These are phyloP conservation scores for Vicugna pacos DNA, from an alignment of 2,113 vertebrate species.

Conservation along the genomic window DNA sequence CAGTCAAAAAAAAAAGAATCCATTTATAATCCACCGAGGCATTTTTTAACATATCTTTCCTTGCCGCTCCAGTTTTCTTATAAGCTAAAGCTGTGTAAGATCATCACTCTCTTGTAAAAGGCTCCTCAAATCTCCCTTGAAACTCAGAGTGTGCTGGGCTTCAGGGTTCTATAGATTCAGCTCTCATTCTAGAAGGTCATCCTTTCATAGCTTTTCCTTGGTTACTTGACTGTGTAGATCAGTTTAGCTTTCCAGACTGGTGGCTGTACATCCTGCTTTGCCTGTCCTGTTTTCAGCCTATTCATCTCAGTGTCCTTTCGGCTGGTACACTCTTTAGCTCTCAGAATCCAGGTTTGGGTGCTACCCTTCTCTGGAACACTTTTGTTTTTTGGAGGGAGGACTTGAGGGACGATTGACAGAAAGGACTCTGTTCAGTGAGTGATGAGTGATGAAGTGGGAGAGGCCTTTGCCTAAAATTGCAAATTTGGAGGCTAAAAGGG, in stretches of 20 bases:
- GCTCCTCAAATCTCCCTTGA: neutral
- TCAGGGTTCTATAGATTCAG: neutral
- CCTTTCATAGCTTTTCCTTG: neutral
- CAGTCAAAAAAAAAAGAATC: neutral
- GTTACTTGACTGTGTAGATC: neutral
- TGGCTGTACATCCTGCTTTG: neutral
- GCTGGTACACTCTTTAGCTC: neutral
- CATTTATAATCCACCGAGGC: neutral
- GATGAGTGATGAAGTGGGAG: neutral
- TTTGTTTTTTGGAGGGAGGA: neutral
- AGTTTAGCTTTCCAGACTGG: neutral
- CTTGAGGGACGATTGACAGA: neutral
- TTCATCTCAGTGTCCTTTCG: neutral
- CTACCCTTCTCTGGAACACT: neutral
- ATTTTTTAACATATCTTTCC: neutral
- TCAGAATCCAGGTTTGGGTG: neutral
- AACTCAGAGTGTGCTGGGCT: neutral
- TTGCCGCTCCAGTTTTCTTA: slow-evolving; percentile 2
- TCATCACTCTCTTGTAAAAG: neutral
- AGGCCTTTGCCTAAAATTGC: neutral
- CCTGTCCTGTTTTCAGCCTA: neutral
- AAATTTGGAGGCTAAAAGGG: neutral
- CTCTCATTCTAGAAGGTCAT: neutral
- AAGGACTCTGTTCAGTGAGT: neutral
- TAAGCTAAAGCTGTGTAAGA: neutral